These are phyloP conservation scores for Erebia ligea DNA, from an alignment of 2,888 invertebrate genomes.

Conservation along the genomic window DNA sequence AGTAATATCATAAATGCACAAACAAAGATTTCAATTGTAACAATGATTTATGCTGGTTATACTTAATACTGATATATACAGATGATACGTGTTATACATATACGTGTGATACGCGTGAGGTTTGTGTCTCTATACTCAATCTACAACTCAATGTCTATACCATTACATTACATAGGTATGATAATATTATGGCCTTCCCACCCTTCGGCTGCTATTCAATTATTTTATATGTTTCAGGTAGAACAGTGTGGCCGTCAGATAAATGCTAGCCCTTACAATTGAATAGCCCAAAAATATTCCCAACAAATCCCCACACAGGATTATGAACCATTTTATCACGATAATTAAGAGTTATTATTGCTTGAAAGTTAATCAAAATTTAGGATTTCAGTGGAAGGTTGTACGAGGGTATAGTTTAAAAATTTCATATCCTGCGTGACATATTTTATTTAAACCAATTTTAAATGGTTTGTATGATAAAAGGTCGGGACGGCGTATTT, in stretches of 20 bases:
- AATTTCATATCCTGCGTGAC: conserved; percentile 24
- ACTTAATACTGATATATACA: too few relatives aligned
- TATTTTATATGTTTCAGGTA: conserved; percentile 79
- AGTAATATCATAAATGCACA: too few relatives aligned
- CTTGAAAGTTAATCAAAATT: not conserved
- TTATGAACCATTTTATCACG: not conserved
- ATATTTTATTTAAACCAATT: conserved; percentile 30
- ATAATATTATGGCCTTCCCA: conserved; percentile 51
- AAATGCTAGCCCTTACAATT: conserved; percentile 50
- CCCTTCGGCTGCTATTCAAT: conserved; percentile 67
- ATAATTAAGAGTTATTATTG: not conserved
- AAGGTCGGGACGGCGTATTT: conserved; percentile 12
- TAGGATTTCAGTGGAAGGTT: not conserved
- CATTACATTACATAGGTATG: conserved; percentile 44
- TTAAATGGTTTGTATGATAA: conserved; percentile 17
- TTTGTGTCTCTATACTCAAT: not conserved
- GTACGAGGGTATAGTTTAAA: conserved; percentile 24
- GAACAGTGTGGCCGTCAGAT: conserved; percentile 67
- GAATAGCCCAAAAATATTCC: not conserved
- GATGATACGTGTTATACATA: too few relatives aligned
- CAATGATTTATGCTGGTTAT: too few relatives aligned
- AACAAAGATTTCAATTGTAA: too few relatives aligned
- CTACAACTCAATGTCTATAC: conserved; percentile 18
- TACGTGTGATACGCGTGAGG: not conserved
- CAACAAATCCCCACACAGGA: not conserved